Evolutionary conservation across 2,113 vertebrate species (phyloP), one percentile per base, ranked within the genome.

Genomic region (Hemiprocne comata): DNA sequence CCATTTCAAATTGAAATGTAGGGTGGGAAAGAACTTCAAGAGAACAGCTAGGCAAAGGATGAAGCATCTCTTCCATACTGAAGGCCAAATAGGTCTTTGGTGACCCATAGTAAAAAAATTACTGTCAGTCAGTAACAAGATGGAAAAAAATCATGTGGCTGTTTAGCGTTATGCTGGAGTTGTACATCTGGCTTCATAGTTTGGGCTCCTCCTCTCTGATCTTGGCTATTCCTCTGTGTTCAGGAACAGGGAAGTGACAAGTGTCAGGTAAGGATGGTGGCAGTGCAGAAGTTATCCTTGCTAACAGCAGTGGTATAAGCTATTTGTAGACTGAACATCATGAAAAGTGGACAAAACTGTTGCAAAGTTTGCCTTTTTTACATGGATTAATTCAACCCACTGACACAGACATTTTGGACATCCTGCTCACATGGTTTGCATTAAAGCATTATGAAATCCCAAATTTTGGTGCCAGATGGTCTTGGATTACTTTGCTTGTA

Each of bases 391-490:
- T 86, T 60, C 80, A 90, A 4, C 16, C n/a, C 89, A 62, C 66
- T 76, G 77, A 57, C 89, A 95, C 53, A 85, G 81, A 62, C 78
- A 58, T 62, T 61, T 44, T 87, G 91, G 78, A 85, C 70, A 85
- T 82, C 44, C 46, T 79, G 91, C 87, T 91, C 94, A 93, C 91
- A 91, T 94, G 96, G 79, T 82, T 88, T 86, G 75, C 78, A 93
- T 97, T 95, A 93, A 89, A 86, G 72, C 87, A 90, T 93, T 90
- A 93, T 90, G 93, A 96, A 95, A 97, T 83, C 93, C 85, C 58
- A 64, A 85, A 90, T 83, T 95, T 81, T 89, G 11, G 40, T 70
- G 89, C 91, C 94, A 96, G 95, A 93, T 91, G 85, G 85, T 87
- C 95, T 96, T 91, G 89, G 85, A 82, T 95, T 83, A 76, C 89